Conservation (phyloP, 2,113 vertebrate genomes). For the Ellobius talpinus region DNA sequence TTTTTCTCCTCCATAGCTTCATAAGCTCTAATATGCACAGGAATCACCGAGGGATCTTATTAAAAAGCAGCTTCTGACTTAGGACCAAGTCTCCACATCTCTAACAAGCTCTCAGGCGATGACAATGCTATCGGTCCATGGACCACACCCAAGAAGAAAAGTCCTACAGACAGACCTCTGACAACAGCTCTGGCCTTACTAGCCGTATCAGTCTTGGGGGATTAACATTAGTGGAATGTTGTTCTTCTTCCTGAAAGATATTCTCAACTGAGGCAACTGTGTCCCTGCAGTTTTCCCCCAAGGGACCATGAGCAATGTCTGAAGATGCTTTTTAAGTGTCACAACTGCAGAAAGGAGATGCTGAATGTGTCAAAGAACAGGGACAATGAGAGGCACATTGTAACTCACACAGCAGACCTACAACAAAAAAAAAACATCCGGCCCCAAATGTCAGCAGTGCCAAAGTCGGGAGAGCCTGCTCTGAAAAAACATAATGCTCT, state of each 20-base stretch:
- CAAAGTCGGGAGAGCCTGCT: not conserved
- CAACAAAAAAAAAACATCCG: not conserved
- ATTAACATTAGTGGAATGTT: not conserved
- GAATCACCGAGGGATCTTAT: conserved; percentile 47
- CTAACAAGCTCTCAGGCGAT: conserved; percentile 54
- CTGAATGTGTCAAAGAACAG: not conserved
- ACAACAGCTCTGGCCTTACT: not conserved
- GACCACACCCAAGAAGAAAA: not conserved
- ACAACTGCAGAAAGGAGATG: not conserved
- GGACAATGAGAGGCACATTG: not conserved
- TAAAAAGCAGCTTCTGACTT: conserved; percentile 38
- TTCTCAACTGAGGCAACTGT: not conserved
- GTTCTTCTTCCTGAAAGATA: not conserved
- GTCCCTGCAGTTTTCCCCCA: not conserved
- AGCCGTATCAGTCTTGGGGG: not conserved
- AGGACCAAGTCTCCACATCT: not conserved
- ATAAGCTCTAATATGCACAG: not conserved
- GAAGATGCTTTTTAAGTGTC: not conserved
- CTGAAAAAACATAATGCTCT: not conserved
- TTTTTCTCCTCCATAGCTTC: not conserved
- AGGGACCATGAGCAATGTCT: not conserved
- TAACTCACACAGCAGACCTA: not conserved
- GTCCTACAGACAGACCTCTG: not conserved
- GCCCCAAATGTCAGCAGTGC: not conserved
- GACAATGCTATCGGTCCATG: not conserved